Evolutionary conservation across 2,888 invertebrate species (phyloP).

Genomic region (Thymelicus acteon): DNA sequence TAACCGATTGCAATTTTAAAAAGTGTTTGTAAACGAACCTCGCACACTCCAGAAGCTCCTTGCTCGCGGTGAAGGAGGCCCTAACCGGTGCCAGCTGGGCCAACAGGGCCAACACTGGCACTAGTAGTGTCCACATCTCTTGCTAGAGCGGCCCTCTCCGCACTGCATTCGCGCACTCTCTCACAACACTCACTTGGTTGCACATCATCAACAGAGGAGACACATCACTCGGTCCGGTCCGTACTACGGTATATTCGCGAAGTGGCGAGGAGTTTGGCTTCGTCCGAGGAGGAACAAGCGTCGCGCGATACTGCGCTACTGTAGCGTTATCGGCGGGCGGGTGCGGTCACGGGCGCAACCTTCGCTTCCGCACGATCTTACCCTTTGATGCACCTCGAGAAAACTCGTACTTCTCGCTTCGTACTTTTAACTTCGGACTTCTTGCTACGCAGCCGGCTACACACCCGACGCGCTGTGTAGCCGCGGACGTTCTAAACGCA

Average conservation of each 20-base stretch:
- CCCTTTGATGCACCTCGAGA: slow-evolving; percentile 64
- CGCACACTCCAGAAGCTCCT: slow-evolving; percentile 78
- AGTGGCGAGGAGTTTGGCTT: slow-evolving; percentile 47
- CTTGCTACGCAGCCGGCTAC: slow-evolving; percentile 60
- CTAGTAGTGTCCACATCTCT: slow-evolving; percentile 73
- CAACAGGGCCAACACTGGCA: slow-evolving; percentile 69
- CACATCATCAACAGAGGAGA: slow-evolving; percentile 70
- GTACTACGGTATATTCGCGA: slow-evolving; percentile 41
- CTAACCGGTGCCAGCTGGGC: slow-evolving; percentile 67
- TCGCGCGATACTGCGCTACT: slow-evolving; percentile 74
- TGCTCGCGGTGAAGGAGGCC: slow-evolving; percentile 69
- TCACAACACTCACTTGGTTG: slow-evolving; percentile 70
- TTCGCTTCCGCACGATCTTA: slow-evolving; percentile 76
- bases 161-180: slow-evolving; percentile 66
- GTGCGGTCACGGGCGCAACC: slow-evolving; percentile 83
- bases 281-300: slow-evolving; percentile 75
- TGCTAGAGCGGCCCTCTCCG: slow-evolving; percentile 67
- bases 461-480: slow-evolving; percentile 48
- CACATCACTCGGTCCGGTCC: slow-evolving; percentile 65
- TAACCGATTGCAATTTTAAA: background rate
- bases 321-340: slow-evolving; percentile 62
- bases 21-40: slow-evolving; percentile 65
- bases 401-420: slow-evolving; percentile 32
- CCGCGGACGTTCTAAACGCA: slow-evolving; percentile 2
- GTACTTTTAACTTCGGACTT: slow-evolving; percentile 37